A percentile compares a stretch with the other conserved stretches of the same genome.
phyloP scores from a whole-genome alignment of 2,797 vertebrate genomes.

The Pangasius krempfi region DNA sequence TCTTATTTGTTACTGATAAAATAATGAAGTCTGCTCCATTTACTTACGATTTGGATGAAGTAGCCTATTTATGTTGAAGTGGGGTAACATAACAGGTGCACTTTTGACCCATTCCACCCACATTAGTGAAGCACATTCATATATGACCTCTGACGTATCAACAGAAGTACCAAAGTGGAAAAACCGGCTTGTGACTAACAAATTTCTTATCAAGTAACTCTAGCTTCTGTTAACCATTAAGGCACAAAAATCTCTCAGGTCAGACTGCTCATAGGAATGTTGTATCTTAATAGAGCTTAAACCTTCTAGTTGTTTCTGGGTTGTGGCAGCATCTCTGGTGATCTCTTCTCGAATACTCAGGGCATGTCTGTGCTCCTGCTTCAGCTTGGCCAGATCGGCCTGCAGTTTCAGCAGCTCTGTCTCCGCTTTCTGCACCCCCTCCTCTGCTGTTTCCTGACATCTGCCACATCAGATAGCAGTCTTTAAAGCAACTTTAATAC shows the following conservation, averaged over 20 bases:
- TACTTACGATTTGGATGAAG: not conserved
- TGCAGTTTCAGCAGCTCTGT: constrained; percentile 66
- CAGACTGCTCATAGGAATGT: not conserved
- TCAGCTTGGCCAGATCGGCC: constrained; percentile 65
- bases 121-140: not conserved
- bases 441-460: constrained; percentile 70
- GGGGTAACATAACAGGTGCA: not conserved
- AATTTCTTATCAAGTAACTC: not conserved
- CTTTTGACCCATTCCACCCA: not conserved
- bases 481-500: constrained; percentile 8
- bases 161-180: not conserved
- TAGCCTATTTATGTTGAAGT: not conserved
- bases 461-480: constrained; percentile 58
- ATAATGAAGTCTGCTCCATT: not conserved
- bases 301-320: constrained; percentile 74
- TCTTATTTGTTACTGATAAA: not conserved
- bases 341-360: constrained; percentile 65
- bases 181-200: not conserved
- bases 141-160: not conserved
- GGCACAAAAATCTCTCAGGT: not conserved
- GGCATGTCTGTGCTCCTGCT: constrained; percentile 70
- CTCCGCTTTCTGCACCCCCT: constrained; percentile 60
- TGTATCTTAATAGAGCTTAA: not conserved
- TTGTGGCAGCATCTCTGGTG: constrained; percentile 55
- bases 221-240: not conserved